Base-by-base conservation (phyloP, 2,113 vertebrate genomes). In the Cercopithecus mona region DNA sequence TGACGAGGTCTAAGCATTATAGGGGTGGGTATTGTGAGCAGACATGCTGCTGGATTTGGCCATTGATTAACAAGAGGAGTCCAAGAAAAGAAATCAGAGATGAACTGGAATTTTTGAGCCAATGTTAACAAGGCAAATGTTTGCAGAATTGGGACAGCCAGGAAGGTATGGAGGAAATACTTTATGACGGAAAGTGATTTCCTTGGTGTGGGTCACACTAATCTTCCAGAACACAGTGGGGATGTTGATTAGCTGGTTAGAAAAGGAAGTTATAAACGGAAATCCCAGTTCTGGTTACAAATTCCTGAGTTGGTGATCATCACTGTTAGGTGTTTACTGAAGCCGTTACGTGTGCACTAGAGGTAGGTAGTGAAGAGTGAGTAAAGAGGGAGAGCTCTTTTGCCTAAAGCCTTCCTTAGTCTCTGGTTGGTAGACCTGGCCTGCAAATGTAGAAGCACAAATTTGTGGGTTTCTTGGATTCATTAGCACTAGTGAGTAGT, bases 391-490 rank as follows among this genome's bases (percentile, higher is more conserved):
- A 64, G 43, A 8, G 1, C 4, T 57, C 22, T 57, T 85, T 30
- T 55, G 17, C 4, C n/a, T 64, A 23, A 82, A 92, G 13, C 0
- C 13, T 97, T 45, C 52, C 38, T 83, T 87, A 55, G 66, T 35
- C 32, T 93, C 43, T 45, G 16, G 14, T 52, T 48, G 12, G 40
- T 79, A 57, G 20, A 9, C 50, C 64, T 83, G 59, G 45, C 43
- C 64, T n/a, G 59, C 23, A 61, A 10, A 12, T 38, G 13, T 3
- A 57, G 66, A 68, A 93, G 22, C 40, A 92, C 17, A 91, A 75
- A 82, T 84, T 1, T 87, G 55, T 87, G 89, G 86, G 43, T 94
- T 94, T 64, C 95, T 76, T 82, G 40, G 61, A 86, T 30, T 32
- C 17, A 61, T 52, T 91, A 11, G 68, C 30, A 88, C 18, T 18